A percentile compares a stretch with the other conserved stretches of the same genome.
Evolutionary conservation across 2,888 invertebrate species (phyloP).

Genomic region (Brenthis hecate): DNA sequence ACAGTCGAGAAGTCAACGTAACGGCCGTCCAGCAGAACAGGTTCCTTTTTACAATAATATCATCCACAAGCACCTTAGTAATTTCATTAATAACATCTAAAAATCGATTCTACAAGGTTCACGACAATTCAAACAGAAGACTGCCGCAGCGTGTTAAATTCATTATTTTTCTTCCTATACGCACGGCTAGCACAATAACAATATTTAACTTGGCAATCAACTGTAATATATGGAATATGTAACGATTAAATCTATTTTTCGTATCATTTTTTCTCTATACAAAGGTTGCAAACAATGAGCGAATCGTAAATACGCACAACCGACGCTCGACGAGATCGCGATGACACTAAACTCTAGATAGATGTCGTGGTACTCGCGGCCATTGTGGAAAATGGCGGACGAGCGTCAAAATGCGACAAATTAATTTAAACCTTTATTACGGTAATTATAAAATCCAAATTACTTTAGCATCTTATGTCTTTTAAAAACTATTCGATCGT

Average conservation of each 20-base stretch:
- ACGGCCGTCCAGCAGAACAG: slow-evolving; percentile 53
- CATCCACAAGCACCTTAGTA: slow-evolving; percentile 69
- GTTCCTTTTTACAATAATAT: slow-evolving; percentile 65
- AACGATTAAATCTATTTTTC: slow-evolving; percentile 51
- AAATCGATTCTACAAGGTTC: slow-evolving; percentile 79
- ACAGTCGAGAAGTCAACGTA: slow-evolving; percentile 48
- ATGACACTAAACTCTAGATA: slow-evolving; percentile 75
- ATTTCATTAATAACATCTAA: slow-evolving; percentile 82
- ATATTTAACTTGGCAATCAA: slow-evolving; percentile 45
- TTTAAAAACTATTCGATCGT: slow-evolving; percentile 63
- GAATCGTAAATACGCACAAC: slow-evolving; percentile 52
- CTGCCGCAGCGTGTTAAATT: slow-evolving; percentile 74
- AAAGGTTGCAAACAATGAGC: slow-evolving; percentile 73
- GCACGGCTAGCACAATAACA: slow-evolving; percentile 40
- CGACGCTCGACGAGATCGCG: slow-evolving; percentile 62
- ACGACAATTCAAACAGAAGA: slow-evolving; percentile 75
- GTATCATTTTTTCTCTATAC: slow-evolving; percentile 68
- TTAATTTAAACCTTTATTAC: slow-evolving; percentile 45
- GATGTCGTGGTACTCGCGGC: slow-evolving; percentile 73
- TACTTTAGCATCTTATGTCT: slow-evolving; percentile 36
- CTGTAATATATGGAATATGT: slow-evolving; percentile 42
- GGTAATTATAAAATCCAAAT: slow-evolving; percentile 26
- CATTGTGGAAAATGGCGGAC: slow-evolving; percentile 77
- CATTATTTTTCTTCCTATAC: slow-evolving; percentile 71
- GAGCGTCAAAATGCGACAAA: slow-evolving; percentile 60